Base-by-base conservation (phyloP, 2,797 vertebrate species). In the Esox masquinongy region DNA sequence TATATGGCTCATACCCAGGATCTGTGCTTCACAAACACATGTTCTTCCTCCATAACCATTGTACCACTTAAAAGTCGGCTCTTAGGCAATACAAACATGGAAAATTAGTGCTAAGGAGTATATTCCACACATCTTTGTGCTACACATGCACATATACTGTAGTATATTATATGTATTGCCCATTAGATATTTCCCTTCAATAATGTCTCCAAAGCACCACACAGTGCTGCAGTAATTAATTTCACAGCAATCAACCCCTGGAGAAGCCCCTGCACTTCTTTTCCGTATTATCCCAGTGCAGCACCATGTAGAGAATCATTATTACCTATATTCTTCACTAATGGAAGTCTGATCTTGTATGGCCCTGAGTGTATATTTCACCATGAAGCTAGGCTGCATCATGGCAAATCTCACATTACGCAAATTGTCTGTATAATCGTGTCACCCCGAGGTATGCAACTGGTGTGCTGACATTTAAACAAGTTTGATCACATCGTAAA, bases 321-420 rank as follows among this genome's bases (percentile, higher is more conserved):
- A 86, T 88, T 81, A 80, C 74, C 74, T 22, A 81, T 79, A 79
- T 77, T 83, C 79, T 87, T 86, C 83, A 79, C 81, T 76, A 17
- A 81, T 84, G 83, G 14, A 83, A 61, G 22, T n/a, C 53, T 61
- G 12, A 47, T 47, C 43, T 47, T 24, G n/a, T 24, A 11, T 61
- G 24, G 22, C 3, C 83, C 77, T 67, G 53, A 73, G 1, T 17
- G 71, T 76, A 82, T 69, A 78, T 47, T 69, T 76, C 77, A 84
- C 79, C 36, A 39, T 6, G 36, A 39, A 39, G 36, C 36, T 39
- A 39, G 36, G 36, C 36, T 39, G 5, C 36, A 39, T 39, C 36
- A 39, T 39, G 36, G 36, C 36, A 39, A 39, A 39, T 0, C 36
- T 39, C 36, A 39, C 36, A 39, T 39, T 39, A 39, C 5, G 36